Evolutionary conservation across 2,797 vertebrate genomes (phyloP).

Genomic region (Linurgus olivaceus): DNA sequence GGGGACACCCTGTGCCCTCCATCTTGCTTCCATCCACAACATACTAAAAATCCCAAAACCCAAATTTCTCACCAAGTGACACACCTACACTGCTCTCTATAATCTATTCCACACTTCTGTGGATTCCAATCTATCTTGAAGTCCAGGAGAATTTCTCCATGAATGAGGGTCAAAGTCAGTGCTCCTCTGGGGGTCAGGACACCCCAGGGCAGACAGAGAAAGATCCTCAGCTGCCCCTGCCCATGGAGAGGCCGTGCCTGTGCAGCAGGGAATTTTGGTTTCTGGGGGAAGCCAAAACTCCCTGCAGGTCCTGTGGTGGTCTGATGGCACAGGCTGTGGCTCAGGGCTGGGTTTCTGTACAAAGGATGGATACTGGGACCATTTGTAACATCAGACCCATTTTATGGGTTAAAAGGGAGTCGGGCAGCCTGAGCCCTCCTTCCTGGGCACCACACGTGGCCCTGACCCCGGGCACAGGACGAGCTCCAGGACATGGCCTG

Average conservation of each 20-base stretch:
- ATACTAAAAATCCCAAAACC: no score
- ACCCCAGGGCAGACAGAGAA: no score
- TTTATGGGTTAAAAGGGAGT: constrained; percentile 11
- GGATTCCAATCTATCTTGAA: no score
- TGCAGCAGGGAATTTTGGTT: neutral
- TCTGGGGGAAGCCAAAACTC: neutral
- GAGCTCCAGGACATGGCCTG: neutral
- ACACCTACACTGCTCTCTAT: no score
- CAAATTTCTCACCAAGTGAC: no score
- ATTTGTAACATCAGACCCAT: neutral
- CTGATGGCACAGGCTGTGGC: accelerated
- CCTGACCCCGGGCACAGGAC: neutral
- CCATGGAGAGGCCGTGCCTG: neutral
- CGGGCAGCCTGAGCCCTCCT: neutral
- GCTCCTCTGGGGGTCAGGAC: no score
- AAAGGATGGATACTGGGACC: neutral
- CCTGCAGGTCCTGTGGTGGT: neutral
- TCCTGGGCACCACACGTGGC: neutral
- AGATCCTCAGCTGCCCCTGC: no score
- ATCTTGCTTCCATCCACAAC: no score
- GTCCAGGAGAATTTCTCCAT: no score
- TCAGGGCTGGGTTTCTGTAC: neutral
- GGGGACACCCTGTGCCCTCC: no score
- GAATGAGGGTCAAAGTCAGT: no score
- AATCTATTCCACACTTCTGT: no score